Percentiles rank a stretch among this genome's conserved stretches.
These are phyloP conservation scores for Lycia hirtaria DNA, from an alignment of 2,888 invertebrate genomes.

Conservation along the genomic window DNA sequence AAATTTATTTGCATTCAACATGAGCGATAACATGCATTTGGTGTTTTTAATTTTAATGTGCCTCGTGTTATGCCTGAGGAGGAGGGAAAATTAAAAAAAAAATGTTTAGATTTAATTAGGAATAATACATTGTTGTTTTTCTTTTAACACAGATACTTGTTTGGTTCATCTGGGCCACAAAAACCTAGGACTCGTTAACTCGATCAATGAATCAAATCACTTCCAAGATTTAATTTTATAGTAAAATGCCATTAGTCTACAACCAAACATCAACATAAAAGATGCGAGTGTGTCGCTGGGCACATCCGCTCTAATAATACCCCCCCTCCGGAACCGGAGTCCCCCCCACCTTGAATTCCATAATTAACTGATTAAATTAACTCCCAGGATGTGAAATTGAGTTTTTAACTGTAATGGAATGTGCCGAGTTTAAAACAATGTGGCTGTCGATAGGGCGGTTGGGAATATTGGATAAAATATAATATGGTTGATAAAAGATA, in stretches of 20 bases:
- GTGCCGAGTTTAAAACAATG: conserved; percentile 29
- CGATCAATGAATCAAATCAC: no score
- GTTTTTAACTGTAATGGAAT: conserved; percentile 42
- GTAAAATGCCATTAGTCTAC: conserved; percentile 1
- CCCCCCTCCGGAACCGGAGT: conserved; percentile 54
- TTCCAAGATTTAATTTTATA: not conserved
- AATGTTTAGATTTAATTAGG: no score
- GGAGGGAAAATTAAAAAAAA: no score
- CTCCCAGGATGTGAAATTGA: conserved; percentile 44
- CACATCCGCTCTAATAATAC: conserved; percentile 38
- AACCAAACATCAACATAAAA: conserved; percentile 3
- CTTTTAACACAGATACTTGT: no score
- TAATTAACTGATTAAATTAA: conserved; percentile 66
- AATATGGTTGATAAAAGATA: not conserved
- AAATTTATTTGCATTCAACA: no score
- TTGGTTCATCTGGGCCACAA: no score
- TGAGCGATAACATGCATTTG: no score
- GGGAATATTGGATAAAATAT: conserved; percentile 21
- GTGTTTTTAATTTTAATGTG: no score
- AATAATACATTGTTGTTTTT: no score
- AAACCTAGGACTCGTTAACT: no score
- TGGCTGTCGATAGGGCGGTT: conserved; percentile 2
- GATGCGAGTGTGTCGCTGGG: conserved; percentile 18
- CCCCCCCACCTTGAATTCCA: conserved; percentile 71
- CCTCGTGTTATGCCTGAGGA: no score